These are phyloP conservation scores for Steinernema carpocapsae DNA, from an alignment of 2,888 invertebrate species.

Conservation along the genomic window DNA sequence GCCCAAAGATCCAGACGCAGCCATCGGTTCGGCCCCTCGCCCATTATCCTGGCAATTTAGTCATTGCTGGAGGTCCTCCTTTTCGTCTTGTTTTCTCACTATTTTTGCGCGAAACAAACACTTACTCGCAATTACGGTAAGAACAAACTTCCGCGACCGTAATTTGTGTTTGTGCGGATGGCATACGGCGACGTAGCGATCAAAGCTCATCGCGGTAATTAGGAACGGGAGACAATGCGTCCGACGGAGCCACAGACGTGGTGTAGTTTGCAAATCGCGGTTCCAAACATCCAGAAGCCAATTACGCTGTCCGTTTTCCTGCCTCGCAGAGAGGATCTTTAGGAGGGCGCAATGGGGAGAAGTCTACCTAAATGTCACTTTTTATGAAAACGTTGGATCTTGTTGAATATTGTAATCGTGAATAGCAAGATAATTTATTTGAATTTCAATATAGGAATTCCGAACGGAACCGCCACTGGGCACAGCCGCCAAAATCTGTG, in stretches of 20 bases:
- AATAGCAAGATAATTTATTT: too few species aligned
- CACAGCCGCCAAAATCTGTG: too few species aligned
- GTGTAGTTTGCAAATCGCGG: slow-evolving; percentile 61
- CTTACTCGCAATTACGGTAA: slow-evolving; percentile 55
- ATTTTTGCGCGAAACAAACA: not conserved
- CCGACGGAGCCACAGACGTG: slow-evolving; percentile 64
- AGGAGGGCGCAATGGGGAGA: too few species aligned
- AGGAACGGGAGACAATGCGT: slow-evolving; percentile 64
- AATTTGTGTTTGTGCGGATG: slow-evolving; percentile 58
- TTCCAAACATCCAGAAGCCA: slow-evolving; percentile 68
- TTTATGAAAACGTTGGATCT: too few species aligned
- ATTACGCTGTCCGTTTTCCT: slow-evolving; percentile 66
- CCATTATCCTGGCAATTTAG: too few species aligned
- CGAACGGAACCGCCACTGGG: too few species aligned
- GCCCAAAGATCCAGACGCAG: not conserved
- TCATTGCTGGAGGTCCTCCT: not conserved
- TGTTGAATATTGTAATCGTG: too few species aligned
- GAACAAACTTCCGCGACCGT: slow-evolving; percentile 60
- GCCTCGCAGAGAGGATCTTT: too few species aligned
- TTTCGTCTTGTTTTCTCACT: slow-evolving; percentile 16
- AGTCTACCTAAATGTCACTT: slow-evolving; percentile 47
- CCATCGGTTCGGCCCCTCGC: not conserved
- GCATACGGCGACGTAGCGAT: slow-evolving; percentile 66
- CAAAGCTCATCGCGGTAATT: slow-evolving; percentile 67
- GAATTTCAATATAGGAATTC: too few species aligned